These are phyloP conservation scores for Venustaconcha ellipsiformis DNA, from an alignment of 1,140 invertebrate species.

Conservation along the genomic window DNA sequence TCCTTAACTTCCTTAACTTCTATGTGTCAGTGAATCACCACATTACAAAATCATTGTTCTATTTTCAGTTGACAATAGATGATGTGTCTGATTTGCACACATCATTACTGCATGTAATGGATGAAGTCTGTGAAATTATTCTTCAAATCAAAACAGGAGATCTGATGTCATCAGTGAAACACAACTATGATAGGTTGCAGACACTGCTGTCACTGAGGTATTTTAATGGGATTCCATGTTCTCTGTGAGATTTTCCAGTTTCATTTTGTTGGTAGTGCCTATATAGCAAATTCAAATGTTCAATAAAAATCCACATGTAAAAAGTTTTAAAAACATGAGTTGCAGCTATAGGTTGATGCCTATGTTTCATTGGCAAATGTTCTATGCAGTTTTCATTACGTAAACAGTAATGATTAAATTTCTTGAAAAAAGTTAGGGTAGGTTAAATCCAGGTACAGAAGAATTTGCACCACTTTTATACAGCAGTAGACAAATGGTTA, in stretches of 20 bases:
- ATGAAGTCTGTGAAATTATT: conserved; percentile 59
- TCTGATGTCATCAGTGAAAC: conserved; percentile 46
- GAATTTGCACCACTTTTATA: too few relatives aligned
- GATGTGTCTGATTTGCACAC: conserved; percentile 33
- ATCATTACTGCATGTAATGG: conserved; percentile 44
- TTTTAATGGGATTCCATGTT: not conserved
- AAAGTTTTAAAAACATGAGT: not conserved
- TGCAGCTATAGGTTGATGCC: not conserved
- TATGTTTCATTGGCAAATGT: conserved; percentile 1
- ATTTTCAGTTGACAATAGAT: too few relatives aligned
- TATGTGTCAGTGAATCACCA: too few relatives aligned
- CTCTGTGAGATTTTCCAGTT: not conserved
- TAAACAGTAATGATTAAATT: too few relatives aligned
- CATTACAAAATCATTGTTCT: too few relatives aligned
- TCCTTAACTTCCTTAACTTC: too few relatives aligned
- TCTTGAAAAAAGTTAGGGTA: too few relatives aligned
- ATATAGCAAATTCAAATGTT: not conserved
- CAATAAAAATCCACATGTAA: not conserved
- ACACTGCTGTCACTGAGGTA: conserved; percentile 51
- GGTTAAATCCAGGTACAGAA: too few relatives aligned
- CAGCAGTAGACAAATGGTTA: too few relatives aligned
- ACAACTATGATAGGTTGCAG: conserved; percentile 50
- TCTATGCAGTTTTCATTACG: not conserved
- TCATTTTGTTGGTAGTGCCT: not conserved
- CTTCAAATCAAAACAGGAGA: conserved; percentile 45